Evolutionary conservation across 1,140 invertebrate species (phyloP).

Genomic region (Psilanteris sp.): DNA sequence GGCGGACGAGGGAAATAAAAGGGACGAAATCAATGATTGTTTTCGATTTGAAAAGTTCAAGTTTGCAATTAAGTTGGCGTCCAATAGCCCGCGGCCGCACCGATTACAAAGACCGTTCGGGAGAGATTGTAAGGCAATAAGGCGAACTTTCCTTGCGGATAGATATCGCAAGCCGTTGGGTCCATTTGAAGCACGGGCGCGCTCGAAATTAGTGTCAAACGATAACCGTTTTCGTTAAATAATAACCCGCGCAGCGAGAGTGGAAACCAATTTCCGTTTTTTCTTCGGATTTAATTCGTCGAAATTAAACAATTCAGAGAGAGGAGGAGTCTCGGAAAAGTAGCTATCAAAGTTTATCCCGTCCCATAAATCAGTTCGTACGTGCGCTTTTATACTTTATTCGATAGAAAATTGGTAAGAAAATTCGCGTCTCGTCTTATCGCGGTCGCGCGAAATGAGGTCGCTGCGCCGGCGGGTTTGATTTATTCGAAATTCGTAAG

Average conservation of each 20-base stretch:
- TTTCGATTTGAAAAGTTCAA: constrained; percentile 30
- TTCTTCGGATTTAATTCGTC: constrained; percentile 4
- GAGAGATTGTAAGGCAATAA: neutral
- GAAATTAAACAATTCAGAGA: constrained; percentile 16
- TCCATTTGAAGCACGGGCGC: constrained; percentile 37
- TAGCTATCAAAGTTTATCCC: constrained; percentile 23
- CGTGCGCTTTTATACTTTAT: constrained; percentile 49
- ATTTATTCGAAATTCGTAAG: constrained; percentile 38
- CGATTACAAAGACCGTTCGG: constrained; percentile 14
- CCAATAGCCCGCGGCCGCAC: constrained; percentile 26
- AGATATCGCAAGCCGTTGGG: constrained; percentile 22
- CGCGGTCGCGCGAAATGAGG: constrained; percentile 27
- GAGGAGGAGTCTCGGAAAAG: neutral
- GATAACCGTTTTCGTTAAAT: constrained; percentile 26
- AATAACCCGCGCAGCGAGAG: constrained; percentile 1
- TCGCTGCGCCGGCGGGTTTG: constrained; percentile 18
- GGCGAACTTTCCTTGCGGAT: constrained; percentile 11
- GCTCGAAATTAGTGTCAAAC: constrained; percentile 23
- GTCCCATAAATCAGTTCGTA: constrained; percentile 41
- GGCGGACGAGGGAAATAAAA: neutral
- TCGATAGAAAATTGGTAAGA: constrained; percentile 51
- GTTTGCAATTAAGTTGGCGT: constrained; percentile 43
- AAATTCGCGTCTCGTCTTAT: constrained; percentile 47
- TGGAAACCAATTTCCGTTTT: neutral
- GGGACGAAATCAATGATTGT: neutral